A percentile compares a stretch with the other conserved stretches of the same genome.
Conservation (phyloP, 2,113 vertebrate genomes). For the Tiliqua scincoides region DNA sequence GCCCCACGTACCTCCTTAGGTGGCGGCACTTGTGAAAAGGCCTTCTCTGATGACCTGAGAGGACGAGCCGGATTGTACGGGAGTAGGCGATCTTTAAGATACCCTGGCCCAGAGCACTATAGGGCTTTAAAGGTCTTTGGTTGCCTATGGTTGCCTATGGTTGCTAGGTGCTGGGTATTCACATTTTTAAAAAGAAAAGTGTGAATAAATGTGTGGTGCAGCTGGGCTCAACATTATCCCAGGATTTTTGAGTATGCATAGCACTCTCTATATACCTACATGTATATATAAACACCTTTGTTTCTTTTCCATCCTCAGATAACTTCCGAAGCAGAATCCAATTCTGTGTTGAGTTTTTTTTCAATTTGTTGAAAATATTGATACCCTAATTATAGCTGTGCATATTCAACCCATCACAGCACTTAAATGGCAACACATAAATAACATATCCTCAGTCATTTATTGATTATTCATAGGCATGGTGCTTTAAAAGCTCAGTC, state of each 20-base stretch:
- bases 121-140: no score
- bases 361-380: conserved; percentile 70
- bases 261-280: not conserved
- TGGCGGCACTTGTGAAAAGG: no score
- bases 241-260: conserved; percentile 66
- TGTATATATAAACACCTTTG: conserved; percentile 20
- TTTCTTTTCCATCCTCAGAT: conserved; percentile 46
- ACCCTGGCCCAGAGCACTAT: no score
- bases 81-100: no score
- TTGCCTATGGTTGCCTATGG: no score
- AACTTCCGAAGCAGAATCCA: conserved; percentile 64
- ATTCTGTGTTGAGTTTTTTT: not conserved
- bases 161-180: conserved; percentile 9
- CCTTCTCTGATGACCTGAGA: no score
- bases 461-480: not conserved
- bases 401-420: not conserved
- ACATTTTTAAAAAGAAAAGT: conserved; percentile 14
- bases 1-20: no score
- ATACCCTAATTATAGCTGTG: conserved; percentile 56
- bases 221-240: conserved; percentile 66
- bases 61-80: no score
- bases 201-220: conserved; percentile 70
- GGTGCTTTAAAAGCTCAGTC: no score
- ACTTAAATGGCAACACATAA: not conserved
- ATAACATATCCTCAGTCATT: not conserved